These are phyloP conservation scores for Eidolon helvum DNA, from an alignment of 2,113 vertebrate genomes.

Conservation along the genomic window DNA sequence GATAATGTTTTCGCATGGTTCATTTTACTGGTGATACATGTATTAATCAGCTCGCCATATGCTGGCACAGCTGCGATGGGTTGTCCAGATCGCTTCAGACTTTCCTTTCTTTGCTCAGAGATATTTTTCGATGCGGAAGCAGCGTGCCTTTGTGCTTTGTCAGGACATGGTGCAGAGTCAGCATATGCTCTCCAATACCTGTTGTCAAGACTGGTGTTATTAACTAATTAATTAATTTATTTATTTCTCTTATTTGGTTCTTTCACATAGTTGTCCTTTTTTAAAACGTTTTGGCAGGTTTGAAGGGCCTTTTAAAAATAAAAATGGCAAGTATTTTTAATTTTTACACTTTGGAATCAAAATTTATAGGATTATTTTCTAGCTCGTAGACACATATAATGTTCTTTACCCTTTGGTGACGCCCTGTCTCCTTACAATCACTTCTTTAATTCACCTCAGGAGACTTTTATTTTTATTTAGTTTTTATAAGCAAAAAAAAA, in stretches of 20 bases:
- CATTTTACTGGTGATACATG: constrained; percentile 23
- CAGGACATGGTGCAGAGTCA: background rate
- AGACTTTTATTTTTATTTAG: background rate
- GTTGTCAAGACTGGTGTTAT: background rate
- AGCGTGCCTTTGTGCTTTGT: background rate
- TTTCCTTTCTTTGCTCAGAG: constrained; percentile 23
- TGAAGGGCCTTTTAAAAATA: background rate
- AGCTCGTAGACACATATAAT: background rate
- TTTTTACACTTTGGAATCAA: background rate
- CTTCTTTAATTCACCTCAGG: background rate
- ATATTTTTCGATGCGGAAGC: background rate
- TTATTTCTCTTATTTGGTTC: background rate
- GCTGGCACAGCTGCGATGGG: constrained; percentile 33
- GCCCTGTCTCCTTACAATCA: background rate
- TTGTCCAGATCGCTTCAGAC: constrained; percentile 36
- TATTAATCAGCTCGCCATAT: constrained; percentile 50
- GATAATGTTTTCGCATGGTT: background rate
- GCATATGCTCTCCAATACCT: constrained; percentile 26
- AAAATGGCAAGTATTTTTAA: background rate
- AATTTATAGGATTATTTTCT: background rate
- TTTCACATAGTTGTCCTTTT: no score
- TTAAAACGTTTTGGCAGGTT: background rate
- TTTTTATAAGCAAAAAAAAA: background rate
- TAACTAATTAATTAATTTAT: background rate
- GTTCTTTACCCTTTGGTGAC: background rate